Evolutionary conservation across 2,888 invertebrate species (phyloP), one percentile per base, ranked within the genome.

Genomic region (Marronus borbonicus): DNA sequence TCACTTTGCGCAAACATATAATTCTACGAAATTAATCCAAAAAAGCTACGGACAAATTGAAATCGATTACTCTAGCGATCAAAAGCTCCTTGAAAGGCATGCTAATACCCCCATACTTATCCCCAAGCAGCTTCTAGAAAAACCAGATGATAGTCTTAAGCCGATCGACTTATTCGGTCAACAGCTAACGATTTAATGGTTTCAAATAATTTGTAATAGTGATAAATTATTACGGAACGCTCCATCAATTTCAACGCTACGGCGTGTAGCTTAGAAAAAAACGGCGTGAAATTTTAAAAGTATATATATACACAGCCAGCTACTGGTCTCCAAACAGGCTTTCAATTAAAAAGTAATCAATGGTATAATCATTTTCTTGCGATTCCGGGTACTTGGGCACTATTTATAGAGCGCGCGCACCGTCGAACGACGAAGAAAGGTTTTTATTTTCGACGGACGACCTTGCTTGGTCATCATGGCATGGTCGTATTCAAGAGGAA

Each of bases 261-360:
- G 62, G 5, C 8, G 62, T 58, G 55, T 44, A 8, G 8, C 8
- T 44, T 20, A 58, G n/a, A 28, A 31, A 62, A 62, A 62, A 62
- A 24, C 12, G 62, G 62, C 62, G 62, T 62, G 62, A 62, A 62
- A 62, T 62, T 62, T 24, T 31, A 62, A 62, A 31, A 31, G 31
- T 62, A 28, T 28, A 14, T 28, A 28, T 12, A 12, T 44, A 44
- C 44, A 44, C 44, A 44, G 44, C 44, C 12, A 44, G 55, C 55
- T 20, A 58, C 55, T 58, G 55, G 55, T 58, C n/a, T 58, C n/a
- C 8, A 62, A 28, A 62, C 31, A n/a, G 62, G 2, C 24, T 17
- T 70, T 70, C 70, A 70, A 31, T 70, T 70, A 70, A 70, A 68
- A 70, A 70, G 70, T 58, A 58, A 70, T 70, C 70, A 55, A 55